phyloP scores from a whole-genome alignment of 2,797 vertebrate species.

The Micromesistius poutassou region DNA sequence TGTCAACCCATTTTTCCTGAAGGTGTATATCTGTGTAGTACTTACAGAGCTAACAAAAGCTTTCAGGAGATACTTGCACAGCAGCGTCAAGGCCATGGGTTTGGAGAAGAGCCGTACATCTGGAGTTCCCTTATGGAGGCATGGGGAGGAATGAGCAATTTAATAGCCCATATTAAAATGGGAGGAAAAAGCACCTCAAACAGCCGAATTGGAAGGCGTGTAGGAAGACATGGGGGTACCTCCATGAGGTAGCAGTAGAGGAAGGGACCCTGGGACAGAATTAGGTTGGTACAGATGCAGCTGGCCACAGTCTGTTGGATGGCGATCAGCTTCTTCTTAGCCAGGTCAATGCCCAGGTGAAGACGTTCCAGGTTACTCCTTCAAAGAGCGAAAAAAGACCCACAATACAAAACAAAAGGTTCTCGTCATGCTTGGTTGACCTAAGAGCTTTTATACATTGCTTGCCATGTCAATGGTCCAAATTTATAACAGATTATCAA shows the following conservation, averaged over 20 bases:
- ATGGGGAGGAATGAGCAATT: not conserved
- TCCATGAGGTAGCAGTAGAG: conserved; percentile 97
- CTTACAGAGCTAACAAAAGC: conserved; percentile 92
- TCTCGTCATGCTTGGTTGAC: too few species aligned
- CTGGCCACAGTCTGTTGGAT: conserved; percentile 94
- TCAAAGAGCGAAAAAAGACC: conserved; percentile 14
- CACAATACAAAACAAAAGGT: not conserved
- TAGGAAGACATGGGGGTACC: conserved; percentile 64
- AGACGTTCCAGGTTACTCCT: conserved; percentile 89
- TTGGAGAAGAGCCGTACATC: conserved; percentile 92
- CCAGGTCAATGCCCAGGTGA: conserved; percentile 84
- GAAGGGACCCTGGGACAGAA: conserved; percentile 95
- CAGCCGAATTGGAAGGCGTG: not conserved
- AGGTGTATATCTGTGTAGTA: conserved; percentile 12
- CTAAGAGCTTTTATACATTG: not conserved
- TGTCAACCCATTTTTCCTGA: not conserved
- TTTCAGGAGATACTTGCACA: conserved; percentile 90
- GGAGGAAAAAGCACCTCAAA: not conserved
- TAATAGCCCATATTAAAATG: not conserved
- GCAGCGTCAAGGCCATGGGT: conserved; percentile 85
- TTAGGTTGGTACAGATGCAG: conserved; percentile 95
- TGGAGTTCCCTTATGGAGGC: conserved; percentile 82
- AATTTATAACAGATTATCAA: not conserved
- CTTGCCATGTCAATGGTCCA: not conserved
- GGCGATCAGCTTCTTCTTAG: conserved; percentile 90